Evolutionary conservation across 1,140 invertebrate genomes (phyloP).

Genomic region (Nasonia giraulti): DNA sequence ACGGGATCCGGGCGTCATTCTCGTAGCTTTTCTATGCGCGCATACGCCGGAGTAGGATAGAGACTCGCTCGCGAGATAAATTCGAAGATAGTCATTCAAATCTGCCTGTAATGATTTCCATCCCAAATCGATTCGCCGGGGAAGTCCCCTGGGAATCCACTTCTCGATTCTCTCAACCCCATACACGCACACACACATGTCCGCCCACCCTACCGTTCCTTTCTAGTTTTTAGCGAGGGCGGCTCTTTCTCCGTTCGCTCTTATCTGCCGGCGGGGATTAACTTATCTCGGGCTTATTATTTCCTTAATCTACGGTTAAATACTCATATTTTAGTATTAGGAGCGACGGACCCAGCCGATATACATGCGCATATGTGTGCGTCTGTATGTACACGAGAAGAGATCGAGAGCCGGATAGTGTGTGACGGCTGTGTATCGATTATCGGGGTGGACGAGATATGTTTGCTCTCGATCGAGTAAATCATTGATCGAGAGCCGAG

Average conservation of each 20-base stretch:
- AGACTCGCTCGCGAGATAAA: slow-evolving; percentile 64
- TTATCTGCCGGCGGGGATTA: slow-evolving; percentile 73
- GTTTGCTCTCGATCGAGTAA: neutral
- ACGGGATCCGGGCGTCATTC: slow-evolving; percentile 32
- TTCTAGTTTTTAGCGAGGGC: slow-evolving; percentile 38
- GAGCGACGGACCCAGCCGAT: slow-evolving; percentile 14
- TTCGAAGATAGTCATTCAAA: slow-evolving; percentile 74
- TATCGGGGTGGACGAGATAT: neutral
- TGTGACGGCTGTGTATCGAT: slow-evolving; percentile 8
- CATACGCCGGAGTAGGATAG: neutral
- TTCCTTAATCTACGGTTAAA: slow-evolving; percentile 74
- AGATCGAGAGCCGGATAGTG: slow-evolving; percentile 11
- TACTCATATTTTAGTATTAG: slow-evolving; percentile 74
- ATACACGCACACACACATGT: neutral
- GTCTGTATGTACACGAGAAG: neutral
- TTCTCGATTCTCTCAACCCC: slow-evolving; percentile 24
- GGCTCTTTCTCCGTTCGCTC: slow-evolving; percentile 53
- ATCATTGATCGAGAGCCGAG: neutral
- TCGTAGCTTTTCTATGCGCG: slow-evolving; percentile 7
- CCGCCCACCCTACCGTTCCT: slow-evolving; percentile 55
- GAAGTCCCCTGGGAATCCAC: slow-evolving; percentile 69
- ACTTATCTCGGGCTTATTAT: slow-evolving; percentile 74
- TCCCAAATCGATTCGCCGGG: slow-evolving; percentile 71
- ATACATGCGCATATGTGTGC: neutral
- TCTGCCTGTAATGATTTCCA: slow-evolving; percentile 74